Conservation (phyloP, 1,140 invertebrate species). For the Saccostrea echinata region DNA sequence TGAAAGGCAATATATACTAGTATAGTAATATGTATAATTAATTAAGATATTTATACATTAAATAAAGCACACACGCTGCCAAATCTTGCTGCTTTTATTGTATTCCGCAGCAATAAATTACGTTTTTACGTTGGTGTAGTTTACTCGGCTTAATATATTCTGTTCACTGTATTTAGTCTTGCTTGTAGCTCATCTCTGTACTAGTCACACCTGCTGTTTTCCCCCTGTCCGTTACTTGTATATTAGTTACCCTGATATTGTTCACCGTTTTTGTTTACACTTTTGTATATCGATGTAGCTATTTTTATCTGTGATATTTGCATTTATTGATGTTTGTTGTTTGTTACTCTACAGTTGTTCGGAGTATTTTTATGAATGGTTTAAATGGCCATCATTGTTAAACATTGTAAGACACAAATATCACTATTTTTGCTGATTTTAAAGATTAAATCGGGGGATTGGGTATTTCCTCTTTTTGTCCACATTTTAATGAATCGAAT, state of each 20-base stretch:
- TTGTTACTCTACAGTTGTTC: conserved; percentile 8
- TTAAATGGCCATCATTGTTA: background rate
- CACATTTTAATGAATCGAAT: background rate
- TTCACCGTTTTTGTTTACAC: background rate
- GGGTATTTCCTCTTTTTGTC: background rate
- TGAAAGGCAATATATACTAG: conserved; percentile 26
- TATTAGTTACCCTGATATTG: background rate
- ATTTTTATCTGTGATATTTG: conserved; percentile 4
- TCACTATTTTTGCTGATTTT: background rate
- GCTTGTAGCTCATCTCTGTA: conserved; percentile 13
- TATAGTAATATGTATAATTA: background rate
- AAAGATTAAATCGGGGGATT: background rate
- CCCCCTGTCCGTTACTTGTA: background rate
- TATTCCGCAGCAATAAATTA: conserved; percentile 5
- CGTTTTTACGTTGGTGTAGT: background rate
- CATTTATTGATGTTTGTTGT: background rate
- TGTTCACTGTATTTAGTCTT: background rate
- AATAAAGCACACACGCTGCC: conserved; percentile 14
- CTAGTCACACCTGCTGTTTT: conserved; percentile 14
- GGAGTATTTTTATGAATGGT: background rate
- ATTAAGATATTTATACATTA: background rate
- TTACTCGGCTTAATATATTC: background rate
- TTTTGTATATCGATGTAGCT: conserved; percentile 19
- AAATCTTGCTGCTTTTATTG: conserved; percentile 17
- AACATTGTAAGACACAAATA: background rate